Base-by-base conservation (phyloP, 2,888 invertebrate species). In the Cremastinae sp. region DNA sequence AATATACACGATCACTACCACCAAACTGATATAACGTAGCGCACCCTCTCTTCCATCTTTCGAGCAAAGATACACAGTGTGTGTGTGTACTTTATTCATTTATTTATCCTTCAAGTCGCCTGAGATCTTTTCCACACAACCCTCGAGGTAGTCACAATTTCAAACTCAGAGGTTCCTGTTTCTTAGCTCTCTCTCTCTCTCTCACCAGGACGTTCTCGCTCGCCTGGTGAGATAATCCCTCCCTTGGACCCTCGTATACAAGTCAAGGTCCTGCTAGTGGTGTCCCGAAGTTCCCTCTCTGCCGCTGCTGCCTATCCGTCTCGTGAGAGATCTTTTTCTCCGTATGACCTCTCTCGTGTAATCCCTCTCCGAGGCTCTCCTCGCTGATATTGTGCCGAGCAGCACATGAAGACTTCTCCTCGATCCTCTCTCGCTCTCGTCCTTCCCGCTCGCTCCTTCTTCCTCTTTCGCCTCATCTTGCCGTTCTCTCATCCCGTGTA, bases 181-280 rank as follows among this genome's bases (percentile, higher is more conserved):
- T 62, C 38, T 12, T 41, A 43, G 43, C 34, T 66, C 18, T 43
- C 54, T 45, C 18, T 43, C 65, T 51, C 49, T 45, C 64, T 51
- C 41, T 53, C 49, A 18, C 45, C 16, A 12, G 51, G 45, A 61
- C 61, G 34, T 62, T 75, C 71, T 61, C 47, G 36, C 56, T 43
- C 59, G 54, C 43, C 14, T 53, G 68, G 38, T 69, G 64, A 72
- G 75, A 76, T 69, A 69, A 72, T 76, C 69, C 69, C 47, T 69
- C 53, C 53, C 69, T 76, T 73, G 64, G 69, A 73, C 73, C 73
- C 76, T 73, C 68, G 38, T 72, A 73, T 76, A 76, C 76, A 73
- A 76, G 76, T 76, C 76, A 72, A 72, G 76, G 72, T 76, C 71
- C 71, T 75, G 66, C 68, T 61, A 62, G 64, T 69, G 64, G 64